Conservation (phyloP, 2,888 invertebrate species). For the Dynastes grantii region DNA sequence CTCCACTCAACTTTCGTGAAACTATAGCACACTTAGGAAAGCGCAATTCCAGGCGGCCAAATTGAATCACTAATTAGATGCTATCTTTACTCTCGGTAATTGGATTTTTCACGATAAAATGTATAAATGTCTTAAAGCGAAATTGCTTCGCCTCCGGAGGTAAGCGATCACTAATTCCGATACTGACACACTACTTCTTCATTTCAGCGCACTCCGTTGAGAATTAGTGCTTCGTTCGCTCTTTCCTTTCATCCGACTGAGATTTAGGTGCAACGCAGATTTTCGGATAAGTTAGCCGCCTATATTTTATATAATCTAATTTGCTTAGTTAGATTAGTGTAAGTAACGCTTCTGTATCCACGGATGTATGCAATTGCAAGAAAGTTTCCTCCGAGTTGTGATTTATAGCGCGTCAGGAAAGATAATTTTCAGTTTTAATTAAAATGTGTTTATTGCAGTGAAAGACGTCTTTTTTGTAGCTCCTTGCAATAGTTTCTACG, state of each 20-base stretch:
- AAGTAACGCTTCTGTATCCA: neutral
- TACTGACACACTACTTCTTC: constrained; percentile 26
- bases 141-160: constrained; percentile 15
- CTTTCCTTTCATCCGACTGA: neutral
- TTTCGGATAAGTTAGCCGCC: constrained; percentile 26
- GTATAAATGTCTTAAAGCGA: constrained; percentile 15
- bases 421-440: constrained; percentile 10
- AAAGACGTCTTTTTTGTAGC: neutral
- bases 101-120: constrained; percentile 32
- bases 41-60: constrained; percentile 20
- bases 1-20: neutral
- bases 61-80: constrained; percentile 42
- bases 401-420: neutral
- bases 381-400: neutral
- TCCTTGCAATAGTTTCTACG: neutral
- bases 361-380: constrained; percentile 6
- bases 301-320: constrained; percentile 6
- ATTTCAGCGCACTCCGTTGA: neutral
- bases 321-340: neutral
- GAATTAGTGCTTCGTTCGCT: constrained; percentile 1
- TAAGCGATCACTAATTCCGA: constrained; percentile 18
- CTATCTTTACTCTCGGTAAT: constrained; percentile 29
- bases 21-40: neutral
- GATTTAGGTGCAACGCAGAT: neutral
- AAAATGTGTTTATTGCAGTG: constrained; percentile 1